phyloP scores from a whole-genome alignment of 1,140 invertebrate species.

The Adoxophyes honmai region DNA sequence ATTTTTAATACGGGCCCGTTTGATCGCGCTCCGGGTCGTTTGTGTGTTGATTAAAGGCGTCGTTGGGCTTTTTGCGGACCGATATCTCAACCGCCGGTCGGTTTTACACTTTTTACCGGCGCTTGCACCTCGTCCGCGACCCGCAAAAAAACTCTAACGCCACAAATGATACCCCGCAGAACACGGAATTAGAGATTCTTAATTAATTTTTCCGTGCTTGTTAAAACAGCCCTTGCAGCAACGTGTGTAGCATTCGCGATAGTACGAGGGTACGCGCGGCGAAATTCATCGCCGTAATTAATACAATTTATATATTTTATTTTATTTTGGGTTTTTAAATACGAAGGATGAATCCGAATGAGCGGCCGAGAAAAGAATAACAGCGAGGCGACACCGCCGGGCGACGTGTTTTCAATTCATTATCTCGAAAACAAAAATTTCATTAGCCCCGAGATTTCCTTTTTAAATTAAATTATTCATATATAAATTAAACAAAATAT shows the following conservation, averaged over 20 bases:
- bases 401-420: constrained; percentile 74
- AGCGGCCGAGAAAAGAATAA: constrained; percentile 67
- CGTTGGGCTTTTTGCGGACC: constrained; percentile 23
- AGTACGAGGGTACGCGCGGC: constrained; percentile 53
- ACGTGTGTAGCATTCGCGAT: constrained; percentile 29
- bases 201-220: constrained; percentile 7
- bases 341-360: constrained; percentile 67
- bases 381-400: constrained; percentile 50
- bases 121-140: constrained; percentile 16
- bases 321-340: constrained; percentile 52
- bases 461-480: constrained; percentile 76
- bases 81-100: constrained; percentile 19
- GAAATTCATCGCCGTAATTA: constrained; percentile 66
- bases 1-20: constrained; percentile 50
- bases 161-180: constrained; percentile 9
- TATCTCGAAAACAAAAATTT: constrained; percentile 77
- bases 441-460: constrained; percentile 74
- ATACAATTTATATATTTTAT: constrained; percentile 61
- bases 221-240: constrained; percentile 6
- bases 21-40: constrained; percentile 40
- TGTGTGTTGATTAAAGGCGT: constrained; percentile 60
- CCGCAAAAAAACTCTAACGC: constrained; percentile 7
- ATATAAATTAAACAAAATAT: constrained; percentile 77
- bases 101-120: constrained; percentile 18
- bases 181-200: constrained; percentile 3